Percentiles rank a stretch among this genome's conserved stretches.
Evolutionary conservation across 2,113 vertebrate genomes (phyloP).

Genomic region (Peromyscus californicus): DNA sequence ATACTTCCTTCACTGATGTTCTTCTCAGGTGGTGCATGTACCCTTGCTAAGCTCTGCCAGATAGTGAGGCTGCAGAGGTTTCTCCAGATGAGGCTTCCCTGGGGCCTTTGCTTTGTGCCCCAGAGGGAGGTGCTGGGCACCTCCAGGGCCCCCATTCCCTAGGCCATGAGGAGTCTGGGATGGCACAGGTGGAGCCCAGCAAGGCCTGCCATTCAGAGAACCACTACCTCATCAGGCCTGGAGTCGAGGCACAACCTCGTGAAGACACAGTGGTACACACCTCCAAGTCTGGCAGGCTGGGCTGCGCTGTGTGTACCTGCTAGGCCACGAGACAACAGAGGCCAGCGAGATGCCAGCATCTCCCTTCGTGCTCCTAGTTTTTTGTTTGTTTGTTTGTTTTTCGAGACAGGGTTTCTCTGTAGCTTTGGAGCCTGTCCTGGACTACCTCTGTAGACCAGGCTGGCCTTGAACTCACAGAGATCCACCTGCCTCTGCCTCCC

Average conservation of each 20-base stretch:
- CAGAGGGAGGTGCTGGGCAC: not conserved
- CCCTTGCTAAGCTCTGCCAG: slow-evolving; percentile 82
- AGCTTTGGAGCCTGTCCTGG: no score
- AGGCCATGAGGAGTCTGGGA: not conserved
- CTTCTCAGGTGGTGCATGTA: slow-evolving; percentile 73
- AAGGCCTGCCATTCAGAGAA: not conserved
- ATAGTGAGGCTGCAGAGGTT: slow-evolving; percentile 58
- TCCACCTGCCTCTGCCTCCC: no score
- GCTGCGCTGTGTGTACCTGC: not conserved
- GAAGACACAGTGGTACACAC: not conserved
- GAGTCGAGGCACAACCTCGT: not conserved
- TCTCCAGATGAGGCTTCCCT: not conserved
- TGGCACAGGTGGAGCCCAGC: not conserved
- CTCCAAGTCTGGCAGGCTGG: not conserved
- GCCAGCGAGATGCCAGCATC: not conserved
- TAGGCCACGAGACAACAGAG: not conserved
- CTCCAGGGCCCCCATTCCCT: not conserved
- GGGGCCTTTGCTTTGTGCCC: slow-evolving; percentile 12
- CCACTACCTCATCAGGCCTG: not conserved
- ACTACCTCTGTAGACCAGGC: no score
- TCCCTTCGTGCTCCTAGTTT: not conserved
- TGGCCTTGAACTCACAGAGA: no score
- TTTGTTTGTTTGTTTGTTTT: no score
- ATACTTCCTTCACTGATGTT: slow-evolving; percentile 83
- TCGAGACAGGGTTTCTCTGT: no score